Percentiles rank a stretch among this genome's conserved stretches.
These are phyloP conservation scores for Dasyurus viverrinus DNA, from an alignment of 2,113 vertebrate genomes.

Conservation along the genomic window DNA sequence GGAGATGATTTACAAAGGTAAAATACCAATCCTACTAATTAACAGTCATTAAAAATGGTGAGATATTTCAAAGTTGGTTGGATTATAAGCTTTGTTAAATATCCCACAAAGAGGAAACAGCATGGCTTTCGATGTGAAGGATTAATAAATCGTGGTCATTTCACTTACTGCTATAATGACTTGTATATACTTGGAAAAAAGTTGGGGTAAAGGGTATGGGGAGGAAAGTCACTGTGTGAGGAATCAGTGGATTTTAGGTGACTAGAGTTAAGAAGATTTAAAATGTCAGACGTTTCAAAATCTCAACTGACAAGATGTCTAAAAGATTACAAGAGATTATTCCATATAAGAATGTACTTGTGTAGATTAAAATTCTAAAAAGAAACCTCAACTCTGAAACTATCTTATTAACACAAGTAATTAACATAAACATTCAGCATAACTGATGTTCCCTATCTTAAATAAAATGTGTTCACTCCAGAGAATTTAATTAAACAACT, in stretches of 20 bases:
- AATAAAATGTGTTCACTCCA: constrained; percentile 6
- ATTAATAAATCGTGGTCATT: background rate
- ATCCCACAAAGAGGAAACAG: background rate
- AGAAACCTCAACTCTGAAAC: background rate
- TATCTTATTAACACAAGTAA: constrained; percentile 24
- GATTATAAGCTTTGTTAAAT: background rate
- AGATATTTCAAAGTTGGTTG: background rate
- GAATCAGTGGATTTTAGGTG: background rate
- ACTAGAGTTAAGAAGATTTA: background rate
- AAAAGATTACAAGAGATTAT: background rate
- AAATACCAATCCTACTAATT: background rate
- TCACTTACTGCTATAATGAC: background rate
- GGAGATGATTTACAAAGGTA: background rate
- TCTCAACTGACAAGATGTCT: background rate
- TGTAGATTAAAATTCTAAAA: background rate
- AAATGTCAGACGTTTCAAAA: background rate
- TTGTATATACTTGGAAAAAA: background rate
- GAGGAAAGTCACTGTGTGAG: background rate
- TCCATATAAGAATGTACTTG: background rate
- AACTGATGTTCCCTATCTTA: background rate
- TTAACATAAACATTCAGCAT: constrained; percentile 11
- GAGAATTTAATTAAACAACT: background rate
- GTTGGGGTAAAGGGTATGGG: too few species aligned
- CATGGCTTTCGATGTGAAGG: background rate
- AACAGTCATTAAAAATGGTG: background rate